Evolutionary conservation across 2,888 invertebrate species (phyloP), one percentile per base, ranked within the genome.

Genomic region (Sesia apiformis): DNA sequence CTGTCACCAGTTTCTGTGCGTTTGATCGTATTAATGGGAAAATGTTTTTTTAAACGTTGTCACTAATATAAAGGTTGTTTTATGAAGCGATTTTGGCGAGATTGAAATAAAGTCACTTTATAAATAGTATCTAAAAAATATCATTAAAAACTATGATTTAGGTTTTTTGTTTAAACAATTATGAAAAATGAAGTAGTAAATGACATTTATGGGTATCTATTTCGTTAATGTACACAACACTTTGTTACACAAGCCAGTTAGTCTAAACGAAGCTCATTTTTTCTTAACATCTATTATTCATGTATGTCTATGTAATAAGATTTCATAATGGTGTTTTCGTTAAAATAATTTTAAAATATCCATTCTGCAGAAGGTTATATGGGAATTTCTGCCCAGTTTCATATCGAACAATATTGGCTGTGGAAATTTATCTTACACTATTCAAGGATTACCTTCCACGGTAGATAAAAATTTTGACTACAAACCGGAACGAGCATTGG

Each of bases 201-300:
- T 49, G 53, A 42, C 40, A 56, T 38, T 52, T 57, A 54, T 46
- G 63, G 62, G n/a, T 58, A 69, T 66, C 69, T 82, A 76, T 76
- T 78, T 78, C 70, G 67, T 69, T 76, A 76, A 70, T 67, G 67
- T 79, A 81, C 80, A 82, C 78, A 81, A 81, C 81, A 81, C 77
- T 72, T 75, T 74, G 78, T 78, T 77, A 84, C 80, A 81, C 72
- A 87, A 87, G 88, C 88, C 84, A 81, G 82, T 88, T 73, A 85
- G 70, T 84, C 88, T 88, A 86, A 85, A 87, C 71, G 77, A 89
- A 89, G 88, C 88, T 89, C 88, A 85, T 88, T 78, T 86, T 87
- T 83, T 84, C 87, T 88, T 88, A 89, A 81, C 69, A 78, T 67
- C 86, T 88, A 88, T 81, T 73, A 42, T 51, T 38, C 39, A 50